Base-by-base conservation (phyloP, 2,888 invertebrate species). In the Sicus ferrugineus region DNA sequence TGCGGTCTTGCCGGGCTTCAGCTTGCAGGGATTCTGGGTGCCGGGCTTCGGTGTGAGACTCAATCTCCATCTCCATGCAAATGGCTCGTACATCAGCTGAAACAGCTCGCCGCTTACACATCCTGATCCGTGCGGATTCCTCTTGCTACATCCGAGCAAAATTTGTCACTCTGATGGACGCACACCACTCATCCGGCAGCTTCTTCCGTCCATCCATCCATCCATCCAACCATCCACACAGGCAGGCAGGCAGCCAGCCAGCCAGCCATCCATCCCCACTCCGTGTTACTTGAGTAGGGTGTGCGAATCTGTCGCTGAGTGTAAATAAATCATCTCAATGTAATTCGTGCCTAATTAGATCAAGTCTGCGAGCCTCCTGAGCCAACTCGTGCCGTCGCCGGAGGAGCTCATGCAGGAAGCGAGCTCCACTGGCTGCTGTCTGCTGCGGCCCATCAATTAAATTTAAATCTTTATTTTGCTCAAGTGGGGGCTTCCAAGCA, bases 401-500 rank as follows among this genome's bases (percentile, higher is more conserved):
- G n/a, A n/a, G n/a, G n/a, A n/a, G n/a, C n/a, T n/a, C n/a, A 1
- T 54, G 54, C 54, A 28, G 28, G 54, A 54, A 16, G n/a, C 14
- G 19, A 19, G 19, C 19, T 14, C 19, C 46, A 38, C 7, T 2
- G 26, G 16, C 58, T 59, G 52, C 34, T 61, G 23, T 31, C 28
- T 31, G 19, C 16, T n/a, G 75, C 73, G 77, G 80, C 75, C 34
- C 74, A 77, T 76, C 79, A 80, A 78, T 81, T 81, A 80, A 80
- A 80, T 76, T 81, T 80, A 80, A 79, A 77, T 79, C 75, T 79
- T 78, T 75, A 70, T 71, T 78, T 6, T 23, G 21, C 19, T 23
- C 23, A 42, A 42, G 42, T 16, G 16, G 16, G n/a, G 42, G n/a
- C 42, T 42, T 42, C 16, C 42, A 42, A 42, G 42, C 4, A 42